Conservation (phyloP, 2,113 vertebrate species). For the Chaetodon auriga region DNA sequence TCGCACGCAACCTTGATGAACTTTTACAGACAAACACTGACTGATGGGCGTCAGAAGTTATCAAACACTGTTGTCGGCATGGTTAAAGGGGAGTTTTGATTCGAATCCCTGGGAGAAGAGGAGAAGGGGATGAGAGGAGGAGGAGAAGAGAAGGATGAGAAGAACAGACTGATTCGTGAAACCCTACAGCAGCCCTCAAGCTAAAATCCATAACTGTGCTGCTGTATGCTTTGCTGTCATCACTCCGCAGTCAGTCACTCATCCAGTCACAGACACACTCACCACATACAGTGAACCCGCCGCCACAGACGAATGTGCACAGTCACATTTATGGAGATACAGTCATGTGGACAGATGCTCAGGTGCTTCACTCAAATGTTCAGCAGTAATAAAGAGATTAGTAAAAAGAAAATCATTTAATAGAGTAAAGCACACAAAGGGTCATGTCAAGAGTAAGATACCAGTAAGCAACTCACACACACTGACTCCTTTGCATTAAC, state of each 20-base stretch:
- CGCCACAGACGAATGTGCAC: not conserved
- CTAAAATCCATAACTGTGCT: conserved; percentile 79
- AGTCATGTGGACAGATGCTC: not conserved
- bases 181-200: conserved; percentile 80
- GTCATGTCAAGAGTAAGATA: not conserved
- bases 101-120: conserved; percentile 48
- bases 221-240: conserved; percentile 71
- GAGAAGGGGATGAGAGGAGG: conserved; percentile 50
- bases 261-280: conserved; percentile 40
- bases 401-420: not conserved
- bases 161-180: conserved; percentile 75
- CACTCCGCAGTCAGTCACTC: conserved; percentile 66
- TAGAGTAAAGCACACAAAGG: not conserved
- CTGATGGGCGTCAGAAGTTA: conserved; percentile 36
- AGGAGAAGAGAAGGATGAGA: conserved; percentile 57
- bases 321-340: not conserved
- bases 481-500: not conserved
- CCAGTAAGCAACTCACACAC: not conserved
- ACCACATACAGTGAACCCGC: not conserved
- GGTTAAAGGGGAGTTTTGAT: conserved; percentile 67
- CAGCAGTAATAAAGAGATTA: not conserved
- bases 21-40: conserved; percentile 52
- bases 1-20: conserved; percentile 58
- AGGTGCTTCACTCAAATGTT: not conserved
- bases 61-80: conserved; percentile 45